Conservation (phyloP, 2,888 invertebrate genomes). For the Papilio elwesi region DNA sequence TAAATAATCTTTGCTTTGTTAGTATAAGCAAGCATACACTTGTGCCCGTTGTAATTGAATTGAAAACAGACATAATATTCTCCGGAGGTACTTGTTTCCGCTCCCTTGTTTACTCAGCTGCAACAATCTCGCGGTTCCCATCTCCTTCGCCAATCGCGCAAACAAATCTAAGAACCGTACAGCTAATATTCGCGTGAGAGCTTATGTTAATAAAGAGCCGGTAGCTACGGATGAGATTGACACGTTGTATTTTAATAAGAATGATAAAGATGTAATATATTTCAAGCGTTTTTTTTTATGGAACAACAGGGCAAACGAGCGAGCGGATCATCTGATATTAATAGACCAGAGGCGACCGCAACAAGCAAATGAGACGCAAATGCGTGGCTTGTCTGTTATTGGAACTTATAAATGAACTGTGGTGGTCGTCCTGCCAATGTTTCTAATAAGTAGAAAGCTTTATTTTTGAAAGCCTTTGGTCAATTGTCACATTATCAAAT, state of each 20-base stretch:
- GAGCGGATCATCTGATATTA: too few species aligned
- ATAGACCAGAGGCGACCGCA: too few species aligned
- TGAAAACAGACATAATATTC: slow-evolving; percentile 37
- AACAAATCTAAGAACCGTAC: slow-evolving; percentile 36
- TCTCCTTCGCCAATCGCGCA: slow-evolving; percentile 33
- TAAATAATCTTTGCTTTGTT: background rate
- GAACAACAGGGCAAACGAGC: too few species aligned
- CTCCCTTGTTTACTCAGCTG: slow-evolving; percentile 36
- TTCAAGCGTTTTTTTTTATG: too few species aligned
- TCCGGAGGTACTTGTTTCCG: slow-evolving; percentile 31
- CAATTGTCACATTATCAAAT: too few species aligned
- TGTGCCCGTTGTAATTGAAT: slow-evolving; percentile 29
- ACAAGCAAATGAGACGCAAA: too few species aligned
- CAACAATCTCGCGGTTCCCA: slow-evolving; percentile 32
- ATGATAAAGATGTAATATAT: background rate
- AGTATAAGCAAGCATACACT: slow-evolving; percentile 12
- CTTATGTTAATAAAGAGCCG: slow-evolving; percentile 27
- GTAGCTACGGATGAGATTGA: background rate
- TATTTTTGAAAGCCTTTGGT: too few species aligned
- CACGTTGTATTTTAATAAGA: background rate
- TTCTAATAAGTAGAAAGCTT: too few species aligned
- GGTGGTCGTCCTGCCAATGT: too few species aligned
- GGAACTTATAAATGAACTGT: too few species aligned
- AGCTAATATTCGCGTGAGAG: slow-evolving; percentile 30
- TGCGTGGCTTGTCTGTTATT: too few species aligned